A percentile compares a stretch with the other conserved stretches of the same genome.
Conservation (phyloP, 2,797 vertebrate species). For the Pogonophryne albipinna region DNA sequence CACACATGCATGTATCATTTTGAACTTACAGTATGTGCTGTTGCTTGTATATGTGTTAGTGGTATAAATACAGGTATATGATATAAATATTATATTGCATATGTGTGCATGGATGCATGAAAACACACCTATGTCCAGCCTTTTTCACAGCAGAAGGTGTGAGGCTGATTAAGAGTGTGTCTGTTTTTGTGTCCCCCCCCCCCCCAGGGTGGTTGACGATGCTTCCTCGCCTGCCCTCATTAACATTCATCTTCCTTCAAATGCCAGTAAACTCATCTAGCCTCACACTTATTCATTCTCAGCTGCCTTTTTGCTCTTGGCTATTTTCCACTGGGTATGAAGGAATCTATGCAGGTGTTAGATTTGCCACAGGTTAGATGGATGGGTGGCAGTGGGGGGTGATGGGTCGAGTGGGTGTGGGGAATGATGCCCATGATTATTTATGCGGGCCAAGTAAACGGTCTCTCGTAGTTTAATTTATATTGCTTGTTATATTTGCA, state of each 20-base stretch:
- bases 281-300: constrained; percentile 58
- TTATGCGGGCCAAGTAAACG: constrained; percentile 61
- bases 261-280: constrained; percentile 62
- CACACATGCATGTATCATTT: constrained; percentile 33
- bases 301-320: constrained; percentile 40
- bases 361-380: constrained; percentile 73
- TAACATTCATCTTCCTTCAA: constrained; percentile 65
- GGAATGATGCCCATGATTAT: constrained; percentile 50
- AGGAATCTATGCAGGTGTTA: constrained; percentile 63
- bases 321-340: constrained; percentile 34
- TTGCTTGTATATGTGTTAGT: constrained; percentile 12
- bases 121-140: constrained; percentile 12
- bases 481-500: constrained; percentile 59
- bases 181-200: constrained; percentile 39
- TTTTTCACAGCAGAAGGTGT: constrained; percentile 54
- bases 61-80: constrained; percentile 17
- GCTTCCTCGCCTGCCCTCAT: constrained; percentile 66
- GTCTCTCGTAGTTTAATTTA: constrained; percentile 56
- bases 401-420: constrained; percentile 35
- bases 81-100: constrained; percentile 18
- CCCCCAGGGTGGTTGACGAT: constrained; percentile 46
- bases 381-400: constrained; percentile 47
- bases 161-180: constrained; percentile 44
- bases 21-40: constrained; percentile 3
- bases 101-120: constrained; percentile 6